Conservation (phyloP, 2,113 vertebrate genomes). For the Cololabis saira region DNA sequence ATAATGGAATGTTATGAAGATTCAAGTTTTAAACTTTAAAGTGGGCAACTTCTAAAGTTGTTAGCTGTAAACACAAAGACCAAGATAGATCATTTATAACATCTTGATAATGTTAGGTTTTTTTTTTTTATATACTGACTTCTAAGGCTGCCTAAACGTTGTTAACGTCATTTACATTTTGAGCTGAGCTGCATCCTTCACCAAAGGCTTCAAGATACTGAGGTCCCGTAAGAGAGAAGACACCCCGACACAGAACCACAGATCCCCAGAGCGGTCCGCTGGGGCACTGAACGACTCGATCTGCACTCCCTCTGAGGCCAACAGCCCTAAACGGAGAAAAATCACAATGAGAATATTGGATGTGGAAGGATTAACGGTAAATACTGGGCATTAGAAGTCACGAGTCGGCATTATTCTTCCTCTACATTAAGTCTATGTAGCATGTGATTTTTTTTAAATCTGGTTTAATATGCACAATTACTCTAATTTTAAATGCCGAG, state of each 20-base stretch:
- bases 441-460: too few relatives aligned
- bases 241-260: conserved; percentile 87
- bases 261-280: conserved; percentile 65
- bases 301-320: conserved; percentile 81
- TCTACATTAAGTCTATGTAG: too few relatives aligned
- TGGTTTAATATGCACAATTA: too few relatives aligned
- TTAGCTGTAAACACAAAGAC: conserved; percentile 55
- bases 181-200: conserved; percentile 84
- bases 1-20: conserved; percentile 60
- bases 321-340: conserved; percentile 78
- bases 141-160: conserved; percentile 1
- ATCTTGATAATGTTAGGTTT: conserved; percentile 8
- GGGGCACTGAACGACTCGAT: conserved; percentile 89
- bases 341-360: conserved; percentile 7
- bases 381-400: conserved; percentile 14
- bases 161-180: conserved; percentile 67
- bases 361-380: conserved; percentile 5
- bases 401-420: not conserved
- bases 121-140: conserved; percentile 45
- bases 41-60: conserved; percentile 43
- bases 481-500: not conserved
- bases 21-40: conserved; percentile 19
- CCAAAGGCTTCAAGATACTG: conserved; percentile 74
- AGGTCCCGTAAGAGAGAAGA: conserved; percentile 81
- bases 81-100: conserved; percentile 13